Base-by-base conservation (phyloP, 2,797 vertebrate species). In the Peromyscus eremicus region DNA sequence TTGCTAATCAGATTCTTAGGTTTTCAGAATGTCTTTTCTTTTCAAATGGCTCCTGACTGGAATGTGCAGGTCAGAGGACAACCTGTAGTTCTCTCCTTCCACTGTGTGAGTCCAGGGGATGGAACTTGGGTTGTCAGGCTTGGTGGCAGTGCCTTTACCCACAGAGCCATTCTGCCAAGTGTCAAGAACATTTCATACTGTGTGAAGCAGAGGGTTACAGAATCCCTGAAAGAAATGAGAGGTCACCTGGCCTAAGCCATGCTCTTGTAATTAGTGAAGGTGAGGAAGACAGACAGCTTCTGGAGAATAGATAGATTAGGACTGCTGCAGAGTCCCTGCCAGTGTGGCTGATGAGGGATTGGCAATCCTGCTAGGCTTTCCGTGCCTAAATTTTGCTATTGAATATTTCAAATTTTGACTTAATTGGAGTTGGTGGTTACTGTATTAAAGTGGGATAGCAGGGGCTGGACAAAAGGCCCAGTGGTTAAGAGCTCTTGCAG, bases 401-500 rank as follows among this genome's bases (percentile, higher is more conserved):
- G 46, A 94, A 40, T 94, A 68, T 66, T 80, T 79, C 27, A 60
- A 71, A 17, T 80, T 89, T 94, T 91, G 52, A 37, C 40, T 94
- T 80, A 66, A 43, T 95, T 75, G 75, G 70, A 91, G 49, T 71
- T 7, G 89, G 4, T 86, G 13, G 49, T 86, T 92, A n/a, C 68
- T 94, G 40, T 85, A 73, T 85, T 77, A 93, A 82, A 94, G 89
- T 81, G 89, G 57, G 17, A 73, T 92, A 91, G 16, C 29, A 84
- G 19, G 14, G 81, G 81, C 8, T 43, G 25, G 60, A 82, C 57
- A 83, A 57, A 83, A 40, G 25, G 13, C 57, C 57, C n/a, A 82
- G 80, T 83, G 80, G 23, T 82, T 60, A 82, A 17, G 55, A 62
- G 25, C 11, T 57, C 52, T 23, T 37, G 79, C 55, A 81, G 52